Percentiles rank a stretch among this genome's conserved stretches.
phyloP scores from a whole-genome alignment of 2,797 vertebrate species.

The Coendou prehensilis region DNA sequence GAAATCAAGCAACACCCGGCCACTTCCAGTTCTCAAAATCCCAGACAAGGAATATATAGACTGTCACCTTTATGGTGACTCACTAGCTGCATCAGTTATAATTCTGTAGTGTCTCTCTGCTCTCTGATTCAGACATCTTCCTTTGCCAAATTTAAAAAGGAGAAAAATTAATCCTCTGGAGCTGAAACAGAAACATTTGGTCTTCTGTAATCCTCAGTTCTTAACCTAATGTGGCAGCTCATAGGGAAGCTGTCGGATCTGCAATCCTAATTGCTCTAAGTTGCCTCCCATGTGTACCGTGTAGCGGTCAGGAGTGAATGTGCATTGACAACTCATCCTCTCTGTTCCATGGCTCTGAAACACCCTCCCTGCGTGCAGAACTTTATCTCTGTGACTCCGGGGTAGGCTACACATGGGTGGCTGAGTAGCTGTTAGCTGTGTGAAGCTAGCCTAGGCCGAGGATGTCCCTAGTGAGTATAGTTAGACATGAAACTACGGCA shows the following conservation, averaged over 20 bases:
- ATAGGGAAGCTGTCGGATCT: conserved; percentile 27
- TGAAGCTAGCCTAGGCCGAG: neutral
- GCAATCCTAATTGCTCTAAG: conserved; percentile 42
- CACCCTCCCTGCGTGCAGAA: rapidly evolving
- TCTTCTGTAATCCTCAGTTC: conserved; percentile 62
- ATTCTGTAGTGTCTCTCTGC: conserved; percentile 48
- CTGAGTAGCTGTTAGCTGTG: neutral
- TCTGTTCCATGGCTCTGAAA: neutral
- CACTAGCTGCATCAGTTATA: neutral
- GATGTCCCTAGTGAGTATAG: neutral
- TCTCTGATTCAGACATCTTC: conserved; percentile 51
- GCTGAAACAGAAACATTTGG: conserved; percentile 73
- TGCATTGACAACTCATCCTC: conserved; percentile 40
- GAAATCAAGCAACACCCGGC: neutral
- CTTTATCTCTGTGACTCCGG: neutral
- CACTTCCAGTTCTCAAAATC: neutral
- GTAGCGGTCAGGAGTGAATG: neutral
- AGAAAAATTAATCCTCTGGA: conserved; percentile 64
- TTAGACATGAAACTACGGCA: neutral
- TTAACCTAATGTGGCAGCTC: conserved; percentile 81
- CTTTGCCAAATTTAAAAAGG: conserved; percentile 58
- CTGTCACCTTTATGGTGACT: neutral
- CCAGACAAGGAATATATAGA: neutral
- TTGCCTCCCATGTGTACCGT: conserved; percentile 49
- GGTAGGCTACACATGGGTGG: neutral